These are phyloP conservation scores for Drosophila mimetica DNA, from an alignment of 2,888 invertebrate species.

Conservation along the genomic window DNA sequence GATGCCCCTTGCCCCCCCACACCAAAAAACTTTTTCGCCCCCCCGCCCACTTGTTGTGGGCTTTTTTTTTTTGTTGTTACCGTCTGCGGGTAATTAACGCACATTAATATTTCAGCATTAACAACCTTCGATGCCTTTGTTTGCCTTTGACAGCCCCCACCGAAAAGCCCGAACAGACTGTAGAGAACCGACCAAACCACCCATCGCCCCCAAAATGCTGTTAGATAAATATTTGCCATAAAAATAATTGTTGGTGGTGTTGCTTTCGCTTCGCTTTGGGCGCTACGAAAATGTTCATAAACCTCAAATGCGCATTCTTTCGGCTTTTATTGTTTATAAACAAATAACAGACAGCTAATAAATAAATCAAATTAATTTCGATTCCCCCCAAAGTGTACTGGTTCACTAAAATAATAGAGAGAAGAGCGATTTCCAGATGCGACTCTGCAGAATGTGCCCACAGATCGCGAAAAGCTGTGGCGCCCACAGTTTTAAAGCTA, in stretches of 20 bases:
- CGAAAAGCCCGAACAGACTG: not conserved
- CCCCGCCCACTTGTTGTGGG: not conserved
- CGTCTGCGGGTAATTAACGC: constrained; percentile 64
- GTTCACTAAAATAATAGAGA: not conserved
- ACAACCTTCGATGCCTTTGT: constrained; percentile 72
- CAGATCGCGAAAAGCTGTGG: too few relatives aligned
- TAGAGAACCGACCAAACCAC: constrained; percentile 2
- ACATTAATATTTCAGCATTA: constrained; percentile 76
- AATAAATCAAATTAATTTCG: constrained; percentile 73
- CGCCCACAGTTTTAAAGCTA: too few relatives aligned
- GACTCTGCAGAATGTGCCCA: too few relatives aligned
- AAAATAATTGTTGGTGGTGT: constrained; percentile 63
- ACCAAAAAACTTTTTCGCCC: not conserved
- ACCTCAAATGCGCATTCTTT: constrained; percentile 75
- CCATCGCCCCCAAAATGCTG: constrained; percentile 60
- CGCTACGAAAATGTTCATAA: constrained; percentile 68
- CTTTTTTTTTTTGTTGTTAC: not conserved
- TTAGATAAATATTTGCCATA: constrained; percentile 76
- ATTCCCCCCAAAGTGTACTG: constrained; percentile 27
- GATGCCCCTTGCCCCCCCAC: not conserved
- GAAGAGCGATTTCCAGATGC: constrained; percentile 3
- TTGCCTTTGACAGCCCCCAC: constrained; percentile 57
- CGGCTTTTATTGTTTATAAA: constrained; percentile 76
- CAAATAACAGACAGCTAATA: constrained; percentile 77
- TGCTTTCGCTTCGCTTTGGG: constrained; percentile 30